Evolutionary conservation across 2,888 invertebrate genomes (phyloP), one percentile per base, ranked within the genome.

Genomic region (Ariolimax columbianus): DNA sequence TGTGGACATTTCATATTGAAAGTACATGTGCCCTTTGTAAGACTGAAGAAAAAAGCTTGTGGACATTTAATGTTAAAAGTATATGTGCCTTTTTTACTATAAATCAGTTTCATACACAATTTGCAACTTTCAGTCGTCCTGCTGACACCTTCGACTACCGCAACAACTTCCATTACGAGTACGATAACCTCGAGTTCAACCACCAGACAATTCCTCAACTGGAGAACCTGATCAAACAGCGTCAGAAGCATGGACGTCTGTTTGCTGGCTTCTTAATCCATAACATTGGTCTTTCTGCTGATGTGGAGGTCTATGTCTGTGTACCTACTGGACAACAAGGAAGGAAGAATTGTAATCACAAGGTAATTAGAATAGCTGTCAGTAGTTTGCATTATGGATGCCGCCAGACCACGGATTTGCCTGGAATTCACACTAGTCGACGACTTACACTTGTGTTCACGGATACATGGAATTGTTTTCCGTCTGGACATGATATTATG

Each of bases 241-340:
- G 82, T 11, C 77, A 84, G 72, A 47, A 75, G 9, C 72, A 87
- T n/a, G 81, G 83, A 17, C 77, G 89, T 1, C 84, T 87, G 1
- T 89, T 89, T 83, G 88, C 87, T 51, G 88, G 87, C 26, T 88
- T 88, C 87, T 83, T 87, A 77, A 84, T 88, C 19, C 87, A 86
- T 47, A 85, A 83, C 80, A 87, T 88, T 68, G 86, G 86, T 0
- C 72, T 82, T 6, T 86, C 88, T 4, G 88, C 87, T 59, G 87
- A 86, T 59, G 85, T 88, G 38, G 79, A 82, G 47, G 70, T 88
- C 78, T 77, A 86, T 78, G 81, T 88, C 26, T 88, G 87, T 63
- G 87, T 88, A 6, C 77, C 77, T 26, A 81, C 86, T 26, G 83
- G 86, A 75, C 30, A 19, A 26, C 38, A 73, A 23, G 82, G 82